These are phyloP conservation scores for Papilio demoleus DNA, from an alignment of 2,888 invertebrate species.

Conservation along the genomic window DNA sequence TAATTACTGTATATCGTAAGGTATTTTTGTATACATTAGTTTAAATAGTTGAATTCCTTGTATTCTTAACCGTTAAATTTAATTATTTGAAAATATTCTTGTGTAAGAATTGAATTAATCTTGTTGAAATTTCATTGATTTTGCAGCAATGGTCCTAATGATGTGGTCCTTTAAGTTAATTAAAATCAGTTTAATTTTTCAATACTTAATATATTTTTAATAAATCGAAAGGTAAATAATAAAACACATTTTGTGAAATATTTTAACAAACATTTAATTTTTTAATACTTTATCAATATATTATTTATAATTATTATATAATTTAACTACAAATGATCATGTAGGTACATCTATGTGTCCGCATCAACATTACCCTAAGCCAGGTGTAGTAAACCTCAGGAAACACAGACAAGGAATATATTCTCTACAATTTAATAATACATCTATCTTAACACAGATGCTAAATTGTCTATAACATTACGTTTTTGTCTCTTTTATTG, in stretches of 20 bases:
- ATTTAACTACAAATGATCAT: constrained; percentile 76
- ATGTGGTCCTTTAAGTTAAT: too few species aligned
- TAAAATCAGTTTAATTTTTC: too few species aligned
- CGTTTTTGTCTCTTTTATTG: constrained; percentile 68
- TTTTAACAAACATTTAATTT: constrained; percentile 83
- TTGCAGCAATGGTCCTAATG: too few species aligned
- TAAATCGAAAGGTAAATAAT: constrained; percentile 45
- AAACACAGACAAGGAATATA: constrained; percentile 68
- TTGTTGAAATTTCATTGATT: too few species aligned
- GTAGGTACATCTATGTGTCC: constrained; percentile 63
- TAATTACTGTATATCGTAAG: not conserved
- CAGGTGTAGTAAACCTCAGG: constrained; percentile 57
- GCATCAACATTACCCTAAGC: constrained; percentile 47
- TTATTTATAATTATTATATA: constrained; percentile 81
- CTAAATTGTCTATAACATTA: constrained; percentile 63
- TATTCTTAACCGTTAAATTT: not conserved
- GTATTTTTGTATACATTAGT: not conserved
- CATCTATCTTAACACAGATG: constrained; percentile 60
- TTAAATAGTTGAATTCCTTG: not conserved
- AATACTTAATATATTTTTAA: too few species aligned
- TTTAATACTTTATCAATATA: constrained; percentile 80
- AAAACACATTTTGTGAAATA: constrained; percentile 52
- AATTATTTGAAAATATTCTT: not conserved
- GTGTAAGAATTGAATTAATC: too few species aligned
- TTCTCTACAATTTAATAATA: constrained; percentile 64